These are phyloP conservation scores for Triplophysa bombifrons DNA, from an alignment of 2,797 vertebrate species.

Conservation along the genomic window DNA sequence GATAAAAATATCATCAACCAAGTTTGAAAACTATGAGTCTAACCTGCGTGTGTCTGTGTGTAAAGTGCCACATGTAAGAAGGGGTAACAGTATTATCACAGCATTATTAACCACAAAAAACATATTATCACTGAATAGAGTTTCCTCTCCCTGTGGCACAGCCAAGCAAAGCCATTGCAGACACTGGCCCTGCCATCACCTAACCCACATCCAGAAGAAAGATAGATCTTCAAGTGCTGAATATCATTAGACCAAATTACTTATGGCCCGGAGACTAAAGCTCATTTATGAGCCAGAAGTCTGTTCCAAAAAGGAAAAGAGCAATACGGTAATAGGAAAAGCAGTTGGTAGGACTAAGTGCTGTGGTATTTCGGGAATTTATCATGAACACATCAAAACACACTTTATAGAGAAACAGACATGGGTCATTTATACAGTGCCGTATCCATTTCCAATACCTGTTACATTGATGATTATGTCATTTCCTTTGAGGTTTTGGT, in stretches of 20 bases:
- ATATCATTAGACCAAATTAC: conserved; percentile 42
- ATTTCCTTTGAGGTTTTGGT: neutral
- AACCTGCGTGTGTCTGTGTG: no score
- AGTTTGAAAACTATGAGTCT: neutral
- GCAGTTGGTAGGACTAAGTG: conserved; percentile 53
- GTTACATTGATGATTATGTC: neutral
- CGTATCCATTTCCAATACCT: neutral
- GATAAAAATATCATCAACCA: neutral
- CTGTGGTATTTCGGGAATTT: conserved; percentile 50
- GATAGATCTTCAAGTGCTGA: conserved; percentile 27
- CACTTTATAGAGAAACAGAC: conserved; percentile 29
- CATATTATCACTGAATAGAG: neutral
- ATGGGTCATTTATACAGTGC: neutral
- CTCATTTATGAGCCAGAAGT: conserved; percentile 30
- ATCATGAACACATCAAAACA: conserved; percentile 41
- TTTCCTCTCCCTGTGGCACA: neutral
- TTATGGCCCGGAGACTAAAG: conserved; percentile 31
- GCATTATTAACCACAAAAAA: conserved; percentile 22
- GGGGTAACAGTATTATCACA: conserved; percentile 1
- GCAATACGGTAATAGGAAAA: conserved; percentile 48
- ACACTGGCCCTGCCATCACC: conserved; percentile 12
- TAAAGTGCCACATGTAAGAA: neutral
- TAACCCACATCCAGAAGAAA: conserved; percentile 21
- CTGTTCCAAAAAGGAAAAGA: conserved; percentile 46
- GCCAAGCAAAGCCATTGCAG: neutral